Base-by-base conservation (phyloP, 2,113 vertebrate genomes). In the Girardinichthys multiradiatus region DNA sequence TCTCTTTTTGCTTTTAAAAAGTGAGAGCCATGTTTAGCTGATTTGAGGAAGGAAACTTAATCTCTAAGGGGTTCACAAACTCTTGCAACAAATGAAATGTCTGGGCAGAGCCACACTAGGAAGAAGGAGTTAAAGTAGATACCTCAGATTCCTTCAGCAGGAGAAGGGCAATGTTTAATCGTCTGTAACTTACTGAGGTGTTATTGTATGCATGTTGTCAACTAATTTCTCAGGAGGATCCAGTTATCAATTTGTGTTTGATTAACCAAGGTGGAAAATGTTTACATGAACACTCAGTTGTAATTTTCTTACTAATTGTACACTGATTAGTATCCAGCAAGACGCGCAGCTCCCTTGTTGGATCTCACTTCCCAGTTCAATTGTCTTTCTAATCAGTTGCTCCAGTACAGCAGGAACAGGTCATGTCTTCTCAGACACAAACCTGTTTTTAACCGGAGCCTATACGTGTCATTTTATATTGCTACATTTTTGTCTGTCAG, bases 381-480 rank as follows among this genome's bases (percentile, higher is more conserved):
- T 94, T 92, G 92, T 84, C 72, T 87, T 91, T 89, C 74, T 82
- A 88, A 94, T 94, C 91, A 91, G 68, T 68, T 70, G 74, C 85
- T 86, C 62, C 45, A 66, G 63, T 81, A 77, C 77, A 66, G 48
- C 54, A 60, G 80, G 72, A 81, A 83, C 35, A 33, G 54, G 75
- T 78, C 77, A 54, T 77, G 39, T 72, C 39, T 70, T 54, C n/a
- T 78, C 63, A 54, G 62, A 60, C 14, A 8, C 21, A 54, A 54
- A 54, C 8, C 9, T 11, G 48, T 11, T n/a, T 54, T 54, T 11
- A 11, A 9, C 42, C 17, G 14, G 42, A 45, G 19, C 42, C 42
- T 17, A 17, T 1, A 5, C 42, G 17, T 7, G 17, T 45, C 11
- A 24, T 63, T 7, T 63, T 42, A 27, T 27, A 37, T 27, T 57